Evolutionary conservation across 2,113 vertebrate species (phyloP).

Genomic region (Tupaia tana): DNA sequence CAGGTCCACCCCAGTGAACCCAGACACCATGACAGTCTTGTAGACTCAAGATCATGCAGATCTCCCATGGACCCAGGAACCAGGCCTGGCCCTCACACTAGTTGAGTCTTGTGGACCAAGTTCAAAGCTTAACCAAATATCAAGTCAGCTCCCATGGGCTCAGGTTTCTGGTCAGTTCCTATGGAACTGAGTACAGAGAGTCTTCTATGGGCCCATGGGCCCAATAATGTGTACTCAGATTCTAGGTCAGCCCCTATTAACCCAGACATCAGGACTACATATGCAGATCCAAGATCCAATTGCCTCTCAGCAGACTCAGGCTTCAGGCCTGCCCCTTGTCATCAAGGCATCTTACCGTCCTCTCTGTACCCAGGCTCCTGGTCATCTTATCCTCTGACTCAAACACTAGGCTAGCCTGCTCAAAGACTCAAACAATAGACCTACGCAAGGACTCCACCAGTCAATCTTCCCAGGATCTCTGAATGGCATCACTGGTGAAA

Average conservation of each 20-base stretch:
- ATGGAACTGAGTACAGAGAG: background rate
- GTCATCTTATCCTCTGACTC: background rate
- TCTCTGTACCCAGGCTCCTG: background rate
- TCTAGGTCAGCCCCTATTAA: background rate
- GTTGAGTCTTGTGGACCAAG: background rate
- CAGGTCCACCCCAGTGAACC: accelerated
- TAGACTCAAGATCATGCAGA: background rate
- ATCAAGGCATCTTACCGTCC: background rate
- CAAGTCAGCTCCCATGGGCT: background rate
- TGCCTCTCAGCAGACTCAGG: background rate
- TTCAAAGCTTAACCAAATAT: background rate
- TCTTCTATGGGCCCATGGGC: background rate
- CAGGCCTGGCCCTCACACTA: background rate
- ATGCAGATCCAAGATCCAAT: too few species aligned
- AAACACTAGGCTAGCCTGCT: background rate
- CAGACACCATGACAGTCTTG: background rate
- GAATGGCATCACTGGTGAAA: background rate
- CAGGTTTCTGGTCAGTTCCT: background rate
- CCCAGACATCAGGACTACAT: background rate
- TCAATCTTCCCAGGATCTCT: background rate
- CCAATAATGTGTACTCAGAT: too few species aligned
- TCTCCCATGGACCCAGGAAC: background rate
- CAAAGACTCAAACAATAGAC: background rate
- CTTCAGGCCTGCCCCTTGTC: background rate
- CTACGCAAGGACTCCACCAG: background rate